Evolutionary conservation across 2,888 invertebrate species (phyloP).

Genomic region (Rhagonycha lutea): DNA sequence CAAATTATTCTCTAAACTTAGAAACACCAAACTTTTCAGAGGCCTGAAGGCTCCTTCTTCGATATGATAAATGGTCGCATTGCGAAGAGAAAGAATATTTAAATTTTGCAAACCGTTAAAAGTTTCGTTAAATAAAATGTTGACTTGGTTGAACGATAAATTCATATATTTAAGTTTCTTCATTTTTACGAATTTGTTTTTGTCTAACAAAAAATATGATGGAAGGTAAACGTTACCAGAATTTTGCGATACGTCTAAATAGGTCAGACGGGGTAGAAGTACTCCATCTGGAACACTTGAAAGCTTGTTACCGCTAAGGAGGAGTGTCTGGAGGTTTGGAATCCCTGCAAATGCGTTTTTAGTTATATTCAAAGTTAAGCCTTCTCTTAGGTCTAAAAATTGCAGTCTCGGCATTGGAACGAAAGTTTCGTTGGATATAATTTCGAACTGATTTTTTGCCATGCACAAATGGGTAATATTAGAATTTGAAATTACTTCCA

Average conservation of each 20-base stretch:
- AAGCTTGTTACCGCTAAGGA: constrained; percentile 60
- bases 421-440: constrained; percentile 58
- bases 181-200: constrained; percentile 58
- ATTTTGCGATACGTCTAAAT: constrained; percentile 60
- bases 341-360: constrained; percentile 58
- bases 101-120: constrained; percentile 60
- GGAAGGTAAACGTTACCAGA: constrained; percentile 55
- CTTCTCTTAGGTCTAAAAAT: constrained; percentile 61
- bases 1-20: constrained; percentile 62
- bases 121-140: constrained; percentile 57
- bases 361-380: constrained; percentile 57
- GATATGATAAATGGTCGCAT: constrained; percentile 59
- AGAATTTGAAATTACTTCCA: constrained; percentile 58
- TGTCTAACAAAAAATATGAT: constrained; percentile 59
- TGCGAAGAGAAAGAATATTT: constrained; percentile 58
- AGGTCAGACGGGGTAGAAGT: constrained; percentile 55
- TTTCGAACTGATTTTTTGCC: constrained; percentile 62
- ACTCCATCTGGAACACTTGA: constrained; percentile 59
- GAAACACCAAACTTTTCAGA: constrained; percentile 54
- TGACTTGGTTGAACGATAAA: constrained; percentile 60
- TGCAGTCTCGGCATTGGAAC: constrained; percentile 61
- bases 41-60: constrained; percentile 57
- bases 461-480: constrained; percentile 58
- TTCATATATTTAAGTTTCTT: constrained; percentile 57
- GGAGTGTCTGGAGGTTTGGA: constrained; percentile 59